Evolutionary conservation across 2,113 vertebrate species (phyloP), one percentile per base, ranked within the genome.

Genomic region (Anguilla rostrata): DNA sequence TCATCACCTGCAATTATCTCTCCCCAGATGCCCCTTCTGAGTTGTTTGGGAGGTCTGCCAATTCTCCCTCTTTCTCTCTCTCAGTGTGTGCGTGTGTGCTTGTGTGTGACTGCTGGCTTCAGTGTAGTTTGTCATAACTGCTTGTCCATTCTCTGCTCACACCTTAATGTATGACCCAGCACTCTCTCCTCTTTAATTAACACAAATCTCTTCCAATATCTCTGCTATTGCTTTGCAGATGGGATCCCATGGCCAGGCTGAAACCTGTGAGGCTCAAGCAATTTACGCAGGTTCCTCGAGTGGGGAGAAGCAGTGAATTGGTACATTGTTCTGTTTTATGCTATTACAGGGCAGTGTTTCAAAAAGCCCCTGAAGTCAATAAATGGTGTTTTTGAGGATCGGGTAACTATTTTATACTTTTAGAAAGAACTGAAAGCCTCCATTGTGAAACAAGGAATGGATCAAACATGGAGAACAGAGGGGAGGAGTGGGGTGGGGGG

Each of bases 301-400:
- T 34, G 20, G 39, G 34, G 53, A n/a, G 56, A 43, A 63, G 56
- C 57, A 29, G 40, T 82, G 85, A 86, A 86, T 82, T 39, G 79
- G 22, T 86, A 57, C 78, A 86, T 86, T 86, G 85, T 86, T 82
- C 40, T n/a, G 81, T 43, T 63, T 56, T 57, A 34, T 41, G 84
- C 40, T 78, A 78, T 63, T 63, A 80, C 53, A 86, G 71, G 85
- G 43, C 75, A 86, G 34, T 49, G 66, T 49, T 83, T 82, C 49
- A 26, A 71, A 81, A 84, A 86, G 82, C 43, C 84, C 81, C 82
- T 34, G 56, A 34, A 85, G 85, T 85, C 81, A 83, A 53, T 39
- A 39, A 71, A 60, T 75, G 46, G 82, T 87, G 71, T 87, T 89
- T 88, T 41, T 87, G 39, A 85, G 86, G 84, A 87, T 88, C 87